These are phyloP conservation scores for Sitobion miscanthi DNA, from an alignment of 1,140 invertebrate genomes.

Conservation along the genomic window DNA sequence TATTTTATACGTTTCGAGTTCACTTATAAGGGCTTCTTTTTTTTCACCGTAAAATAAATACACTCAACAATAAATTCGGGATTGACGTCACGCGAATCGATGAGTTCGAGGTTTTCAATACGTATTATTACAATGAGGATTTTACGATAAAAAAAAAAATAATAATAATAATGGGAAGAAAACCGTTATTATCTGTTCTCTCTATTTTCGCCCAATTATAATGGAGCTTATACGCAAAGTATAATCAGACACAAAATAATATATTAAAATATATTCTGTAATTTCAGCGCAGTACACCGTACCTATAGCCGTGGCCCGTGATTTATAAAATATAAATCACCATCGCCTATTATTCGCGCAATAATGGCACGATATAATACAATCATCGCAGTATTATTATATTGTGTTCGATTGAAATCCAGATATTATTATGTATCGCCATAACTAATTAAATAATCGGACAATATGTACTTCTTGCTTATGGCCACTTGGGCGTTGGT, in stretches of 20 bases:
- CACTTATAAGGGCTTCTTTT: neutral
- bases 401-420: neutral
- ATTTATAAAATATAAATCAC: neutral
- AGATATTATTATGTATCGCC: neutral
- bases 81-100: neutral
- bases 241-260: neutral
- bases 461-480: neutral
- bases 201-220: neutral
- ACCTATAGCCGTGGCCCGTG: too few relatives aligned
- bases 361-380: neutral
- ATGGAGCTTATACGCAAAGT: neutral
- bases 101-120: neutral
- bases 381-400: neutral
- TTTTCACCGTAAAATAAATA: neutral
- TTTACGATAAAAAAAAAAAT: neutral
- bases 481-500: neutral
- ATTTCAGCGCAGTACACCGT: neutral
- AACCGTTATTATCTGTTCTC: neutral
- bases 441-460: neutral
- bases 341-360: neutral
- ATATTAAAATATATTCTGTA: neutral
- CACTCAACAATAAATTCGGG: neutral
- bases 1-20: neutral
- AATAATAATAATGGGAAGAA: constrained; percentile 2
- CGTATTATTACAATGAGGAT: neutral